phyloP scores from a whole-genome alignment of 2,888 invertebrate species.

The Tinea trinotella region DNA sequence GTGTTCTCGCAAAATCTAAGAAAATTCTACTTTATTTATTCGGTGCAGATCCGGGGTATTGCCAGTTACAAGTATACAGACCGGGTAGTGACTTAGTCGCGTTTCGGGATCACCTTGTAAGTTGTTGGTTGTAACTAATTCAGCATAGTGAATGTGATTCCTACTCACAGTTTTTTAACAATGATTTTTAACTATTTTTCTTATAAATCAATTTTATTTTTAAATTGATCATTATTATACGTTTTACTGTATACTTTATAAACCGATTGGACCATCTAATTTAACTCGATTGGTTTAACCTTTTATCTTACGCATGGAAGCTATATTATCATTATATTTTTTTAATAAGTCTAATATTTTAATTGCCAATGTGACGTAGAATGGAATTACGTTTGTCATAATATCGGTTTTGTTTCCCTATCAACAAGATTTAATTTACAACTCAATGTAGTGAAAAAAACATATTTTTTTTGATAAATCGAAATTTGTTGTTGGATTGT shows the following conservation, averaged over 20 bases:
- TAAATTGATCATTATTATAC: background rate
- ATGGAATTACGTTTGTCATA: background rate
- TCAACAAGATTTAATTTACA: slow-evolving; percentile 6
- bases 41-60: no score
- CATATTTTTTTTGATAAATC: background rate
- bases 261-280: slow-evolving; percentile 17
- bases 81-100: no score
- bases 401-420: slow-evolving; percentile 13
- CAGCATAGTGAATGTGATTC: no score
- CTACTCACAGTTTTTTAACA: no score
- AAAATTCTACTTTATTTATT: no score
- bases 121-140: no score
- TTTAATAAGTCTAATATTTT: slow-evolving; percentile 5
- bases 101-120: no score
- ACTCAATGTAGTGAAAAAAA: background rate
- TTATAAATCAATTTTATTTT: background rate
- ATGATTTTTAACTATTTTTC: background rate
- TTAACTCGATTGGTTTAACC: slow-evolving; percentile 14
- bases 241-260: slow-evolving; percentile 11
- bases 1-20: no score
- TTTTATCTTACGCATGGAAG: slow-evolving; percentile 15
- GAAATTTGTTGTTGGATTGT: background rate
- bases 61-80: no score
- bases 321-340: slow-evolving; percentile 14
- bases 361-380: slow-evolving; percentile 6